Evolutionary conservation across 2,888 invertebrate genomes (phyloP).

Genomic region (Callimorpha dominula): DNA sequence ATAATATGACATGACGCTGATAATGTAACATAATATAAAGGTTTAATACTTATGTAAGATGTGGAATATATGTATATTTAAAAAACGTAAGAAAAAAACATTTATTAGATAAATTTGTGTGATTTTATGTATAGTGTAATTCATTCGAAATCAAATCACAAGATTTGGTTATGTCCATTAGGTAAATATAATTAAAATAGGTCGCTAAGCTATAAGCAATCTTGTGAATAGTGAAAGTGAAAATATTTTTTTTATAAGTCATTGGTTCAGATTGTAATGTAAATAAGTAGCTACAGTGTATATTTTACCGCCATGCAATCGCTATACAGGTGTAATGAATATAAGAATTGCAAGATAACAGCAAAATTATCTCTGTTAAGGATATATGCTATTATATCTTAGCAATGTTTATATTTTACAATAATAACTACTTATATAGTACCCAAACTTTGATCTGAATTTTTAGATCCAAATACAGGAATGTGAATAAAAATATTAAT

Average conservation of each 20-base stretch:
- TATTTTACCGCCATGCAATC: slow-evolving; percentile 28
- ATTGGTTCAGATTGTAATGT: slow-evolving; percentile 26
- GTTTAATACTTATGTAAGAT: slow-evolving; percentile 26
- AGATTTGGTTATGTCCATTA: slow-evolving; percentile 54
- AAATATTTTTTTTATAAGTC: slow-evolving; percentile 18
- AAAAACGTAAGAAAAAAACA: slow-evolving; percentile 36
- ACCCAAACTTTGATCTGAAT: slow-evolving; percentile 1
- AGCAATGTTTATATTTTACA: neutral
- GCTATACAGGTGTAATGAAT: slow-evolving; percentile 25
- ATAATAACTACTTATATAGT: neutral
- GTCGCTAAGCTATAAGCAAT: slow-evolving; percentile 30
- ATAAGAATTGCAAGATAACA: slow-evolving; percentile 18
- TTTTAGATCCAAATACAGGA: neutral
- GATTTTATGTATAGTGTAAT: slow-evolving; percentile 49
- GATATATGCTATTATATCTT: neutral
- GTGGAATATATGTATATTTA: slow-evolving; percentile 29
- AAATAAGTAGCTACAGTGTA: slow-evolving; percentile 37
- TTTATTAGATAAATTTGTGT: slow-evolving; percentile 53
- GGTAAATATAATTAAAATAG: slow-evolving; percentile 48
- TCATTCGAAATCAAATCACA: slow-evolving; percentile 48
- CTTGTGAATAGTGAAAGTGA: slow-evolving; percentile 13
- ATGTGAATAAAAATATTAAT: neutral
- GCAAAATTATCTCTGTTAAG: slow-evolving; percentile 15
- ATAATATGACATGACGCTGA: neutral
- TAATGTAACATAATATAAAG: slow-evolving; percentile 17